phyloP scores from a whole-genome alignment of 1,140 invertebrate species.

The Ctenoplectra terminalis region DNA sequence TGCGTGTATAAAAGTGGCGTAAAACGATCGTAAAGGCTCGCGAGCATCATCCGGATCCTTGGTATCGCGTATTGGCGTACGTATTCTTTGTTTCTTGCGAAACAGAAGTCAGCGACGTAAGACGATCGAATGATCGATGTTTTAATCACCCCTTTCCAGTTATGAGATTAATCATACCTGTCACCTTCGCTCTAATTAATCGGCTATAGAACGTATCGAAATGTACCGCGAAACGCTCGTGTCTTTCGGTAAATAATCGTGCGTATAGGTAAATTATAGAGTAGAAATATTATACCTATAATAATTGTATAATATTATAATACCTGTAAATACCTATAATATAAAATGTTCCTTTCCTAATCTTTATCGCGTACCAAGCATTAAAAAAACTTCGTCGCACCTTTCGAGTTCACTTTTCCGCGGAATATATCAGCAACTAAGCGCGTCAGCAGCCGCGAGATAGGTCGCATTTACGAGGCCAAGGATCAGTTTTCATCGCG shows the following conservation, averaged over 20 bases:
- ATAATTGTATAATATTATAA: no score
- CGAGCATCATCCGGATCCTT: conserved; percentile 14
- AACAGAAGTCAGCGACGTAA: neutral
- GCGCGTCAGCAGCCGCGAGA: neutral
- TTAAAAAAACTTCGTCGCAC: neutral
- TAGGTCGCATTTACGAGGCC: conserved; percentile 2
- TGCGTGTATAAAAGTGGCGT: conserved; percentile 40
- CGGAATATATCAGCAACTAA: neutral
- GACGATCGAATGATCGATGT: neutral
- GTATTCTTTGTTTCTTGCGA: neutral
- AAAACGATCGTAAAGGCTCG: conserved; percentile 32
- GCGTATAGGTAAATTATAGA: no score
- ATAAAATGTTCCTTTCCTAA: no score
- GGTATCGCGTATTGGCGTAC: neutral
- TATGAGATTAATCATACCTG: neutral
- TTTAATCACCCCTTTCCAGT: neutral
- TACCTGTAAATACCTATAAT: no score
- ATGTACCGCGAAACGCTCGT: no score
- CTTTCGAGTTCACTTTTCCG: neutral
- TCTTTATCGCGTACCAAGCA: neutral
- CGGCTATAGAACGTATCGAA: no score
- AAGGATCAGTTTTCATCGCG: conserved; percentile 3
- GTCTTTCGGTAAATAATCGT: no score
- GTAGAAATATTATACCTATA: no score
- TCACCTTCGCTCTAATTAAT: neutral